A percentile compares a stretch with the other conserved stretches of the same genome.
Evolutionary conservation across 2,113 vertebrate species (phyloP).

Genomic region (Gulo gulo): DNA sequence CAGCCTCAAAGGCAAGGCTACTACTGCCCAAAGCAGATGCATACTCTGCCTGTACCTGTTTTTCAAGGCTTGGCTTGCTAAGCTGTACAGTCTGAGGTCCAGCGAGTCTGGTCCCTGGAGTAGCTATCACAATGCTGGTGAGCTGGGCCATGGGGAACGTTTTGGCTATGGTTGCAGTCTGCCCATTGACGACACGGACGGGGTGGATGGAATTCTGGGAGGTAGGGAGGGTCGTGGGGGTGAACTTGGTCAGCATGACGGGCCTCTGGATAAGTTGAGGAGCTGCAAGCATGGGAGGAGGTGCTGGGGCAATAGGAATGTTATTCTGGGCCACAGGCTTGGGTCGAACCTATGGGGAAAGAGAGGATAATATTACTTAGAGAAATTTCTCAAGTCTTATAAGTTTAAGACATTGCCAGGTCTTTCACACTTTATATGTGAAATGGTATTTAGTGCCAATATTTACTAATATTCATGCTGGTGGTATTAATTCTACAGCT

Average conservation of each 20-base stretch:
- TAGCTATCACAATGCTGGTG: constrained; percentile 97
- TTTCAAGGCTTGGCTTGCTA: constrained; percentile 93
- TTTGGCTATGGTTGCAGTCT: constrained; percentile 91
- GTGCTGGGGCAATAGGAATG: constrained; percentile 96
- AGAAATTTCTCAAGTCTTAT: constrained; percentile 2
- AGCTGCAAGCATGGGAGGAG: constrained; percentile 97
- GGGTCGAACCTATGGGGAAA: constrained; percentile 90
- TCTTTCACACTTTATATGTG: background rate
- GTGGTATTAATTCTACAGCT: background rate
- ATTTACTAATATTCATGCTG: background rate
- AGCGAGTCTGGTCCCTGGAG: constrained; percentile 87
- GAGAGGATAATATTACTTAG: constrained; percentile 61
- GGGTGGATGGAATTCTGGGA: constrained; percentile 96
- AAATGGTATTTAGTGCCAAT: constrained; percentile 41
- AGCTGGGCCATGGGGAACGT: constrained; percentile 91
- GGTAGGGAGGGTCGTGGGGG: constrained; percentile 89
- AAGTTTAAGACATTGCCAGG: background rate
- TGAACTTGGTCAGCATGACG: constrained; percentile 96
- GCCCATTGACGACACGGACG: constrained; percentile 96
- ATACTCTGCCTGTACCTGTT: constrained; percentile 87
- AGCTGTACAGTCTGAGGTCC: constrained; percentile 94
- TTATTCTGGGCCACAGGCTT: constrained; percentile 94
- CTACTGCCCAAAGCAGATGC: background rate
- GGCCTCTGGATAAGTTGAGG: constrained; percentile 96
- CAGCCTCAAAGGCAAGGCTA: background rate